Evolutionary conservation across 2,113 vertebrate species (phyloP), one percentile per base, ranked within the genome.

Genomic region (Sceloporus tristichus): DNA sequence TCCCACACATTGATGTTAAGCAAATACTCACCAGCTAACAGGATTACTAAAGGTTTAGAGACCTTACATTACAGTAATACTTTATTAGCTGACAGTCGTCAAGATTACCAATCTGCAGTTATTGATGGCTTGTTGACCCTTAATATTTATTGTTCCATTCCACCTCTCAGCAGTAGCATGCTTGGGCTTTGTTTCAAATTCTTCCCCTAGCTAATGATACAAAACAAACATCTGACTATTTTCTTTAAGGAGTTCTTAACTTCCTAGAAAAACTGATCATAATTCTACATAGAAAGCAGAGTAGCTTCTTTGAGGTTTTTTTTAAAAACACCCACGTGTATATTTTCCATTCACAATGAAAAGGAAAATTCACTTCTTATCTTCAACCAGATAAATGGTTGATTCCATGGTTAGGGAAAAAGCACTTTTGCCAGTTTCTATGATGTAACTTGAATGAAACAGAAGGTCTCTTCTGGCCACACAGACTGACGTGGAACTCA

Each of bases 191-290:
- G 81, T 42, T 91, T 48, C 65, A 85, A 93, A 92, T 94, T 93
- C 89, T 88, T 95, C 91, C 92, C 91, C 90, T 89, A 88, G 65
- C 87, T 94, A 90, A 94, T 82, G 88, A 90, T 90, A 77, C 85
- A 86, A 91, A 68, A 86, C 83, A 95, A 94, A 91, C 85, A 91
- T 92, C 88, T 92, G 5, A 0, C 62, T 80, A 83, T 86, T 93
- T 95, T 93, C 88, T 92, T 94, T 74, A 21, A 90, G 92, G 90
- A 93, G 90, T 94, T 91, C 80, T 68, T 53, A 66, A 84, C 90
- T 94, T 94, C 93, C 95, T 94, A 90, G 54, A 93, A 95, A 95
- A 96, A 92, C 93, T 54, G 89, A 92, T 75, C 89, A 92, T 93
- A 92, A 91, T 48, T 87, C 68, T 93, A 92, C 89, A 94, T 92